A percentile compares a stretch with the other conserved stretches of the same genome.
These are phyloP conservation scores for Muscidifurax raptorellus DNA, from an alignment of 1,140 invertebrate genomes.

Conservation along the genomic window DNA sequence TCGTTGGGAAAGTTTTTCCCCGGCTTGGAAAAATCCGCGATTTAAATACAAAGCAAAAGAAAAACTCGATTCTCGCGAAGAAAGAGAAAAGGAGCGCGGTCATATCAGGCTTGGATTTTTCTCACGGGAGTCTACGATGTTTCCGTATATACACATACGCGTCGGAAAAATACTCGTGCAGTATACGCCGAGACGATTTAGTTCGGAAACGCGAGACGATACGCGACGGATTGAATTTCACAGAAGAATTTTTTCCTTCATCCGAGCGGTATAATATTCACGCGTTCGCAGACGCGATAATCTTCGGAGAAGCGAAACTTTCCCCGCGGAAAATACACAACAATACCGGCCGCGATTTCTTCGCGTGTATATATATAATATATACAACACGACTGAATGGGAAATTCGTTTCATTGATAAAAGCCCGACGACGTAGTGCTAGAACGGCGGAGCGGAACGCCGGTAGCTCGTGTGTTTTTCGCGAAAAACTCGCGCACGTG, in stretches of 20 bases:
- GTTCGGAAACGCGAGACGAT: too few species aligned
- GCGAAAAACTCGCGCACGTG: constrained; percentile 3
- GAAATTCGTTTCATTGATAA: constrained; percentile 40
- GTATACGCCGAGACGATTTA: too few species aligned
- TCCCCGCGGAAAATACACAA: neutral
- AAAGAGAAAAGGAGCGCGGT: too few species aligned
- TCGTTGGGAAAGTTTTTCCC: neutral
- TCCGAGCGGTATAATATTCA: too few species aligned
- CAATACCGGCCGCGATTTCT: neutral
- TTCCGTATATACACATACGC: too few species aligned
- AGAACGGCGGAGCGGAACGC: neutral
- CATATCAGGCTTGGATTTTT: too few species aligned
- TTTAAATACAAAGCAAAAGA: neutral
- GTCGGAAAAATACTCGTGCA: too few species aligned
- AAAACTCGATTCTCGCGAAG: too few species aligned
- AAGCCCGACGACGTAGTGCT: neutral
- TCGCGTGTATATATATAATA: neutral
- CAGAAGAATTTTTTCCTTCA: neutral
- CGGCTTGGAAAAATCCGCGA: neutral
- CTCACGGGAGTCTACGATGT: too few species aligned
- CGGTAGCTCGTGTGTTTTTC: neutral
- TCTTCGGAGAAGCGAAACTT: neutral
- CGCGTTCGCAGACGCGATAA: too few species aligned
- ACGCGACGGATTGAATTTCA: neutral
- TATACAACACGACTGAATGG: neutral